Conservation (phyloP, 1,140 invertebrate species). For the Anoplophora glabripennis region DNA sequence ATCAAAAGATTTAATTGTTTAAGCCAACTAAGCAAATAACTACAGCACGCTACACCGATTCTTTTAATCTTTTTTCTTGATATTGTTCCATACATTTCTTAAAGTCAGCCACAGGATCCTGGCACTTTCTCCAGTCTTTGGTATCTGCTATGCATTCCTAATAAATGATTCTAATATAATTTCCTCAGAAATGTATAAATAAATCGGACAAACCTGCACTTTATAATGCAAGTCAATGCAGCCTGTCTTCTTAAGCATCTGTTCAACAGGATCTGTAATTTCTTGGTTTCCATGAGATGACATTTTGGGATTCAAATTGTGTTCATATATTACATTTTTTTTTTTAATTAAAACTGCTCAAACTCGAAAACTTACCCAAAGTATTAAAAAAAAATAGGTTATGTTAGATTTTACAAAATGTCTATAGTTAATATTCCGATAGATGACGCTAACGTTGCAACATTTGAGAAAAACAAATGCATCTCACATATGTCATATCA, state of each 20-base stretch:
- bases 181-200: neutral
- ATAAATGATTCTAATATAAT: conserved; percentile 43
- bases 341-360: too few species aligned
- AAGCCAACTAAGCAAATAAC: neutral
- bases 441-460: too few species aligned
- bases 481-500: too few species aligned
- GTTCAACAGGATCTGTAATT: conserved; percentile 70
- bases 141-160: conserved; percentile 86
- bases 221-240: conserved; percentile 83
- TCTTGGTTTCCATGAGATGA: conserved; percentile 36
- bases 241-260: conserved; percentile 83
- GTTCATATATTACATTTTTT: too few species aligned
- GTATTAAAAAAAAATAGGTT: too few species aligned
- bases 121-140: conserved; percentile 88
- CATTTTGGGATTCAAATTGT: too few species aligned
- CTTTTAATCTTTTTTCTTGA: conserved; percentile 34
- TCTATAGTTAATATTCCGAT: too few species aligned
- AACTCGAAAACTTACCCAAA: too few species aligned
- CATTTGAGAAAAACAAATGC: too few species aligned
- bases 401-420: too few species aligned
- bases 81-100: conserved; percentile 70
- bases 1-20: neutral
- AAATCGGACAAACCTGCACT: conserved; percentile 63
- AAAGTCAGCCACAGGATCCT: conserved; percentile 75
- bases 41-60: conserved; percentile 2